Conservation (phyloP, 2,113 vertebrate genomes). For the Stomatorhinus ivindoensis region DNA sequence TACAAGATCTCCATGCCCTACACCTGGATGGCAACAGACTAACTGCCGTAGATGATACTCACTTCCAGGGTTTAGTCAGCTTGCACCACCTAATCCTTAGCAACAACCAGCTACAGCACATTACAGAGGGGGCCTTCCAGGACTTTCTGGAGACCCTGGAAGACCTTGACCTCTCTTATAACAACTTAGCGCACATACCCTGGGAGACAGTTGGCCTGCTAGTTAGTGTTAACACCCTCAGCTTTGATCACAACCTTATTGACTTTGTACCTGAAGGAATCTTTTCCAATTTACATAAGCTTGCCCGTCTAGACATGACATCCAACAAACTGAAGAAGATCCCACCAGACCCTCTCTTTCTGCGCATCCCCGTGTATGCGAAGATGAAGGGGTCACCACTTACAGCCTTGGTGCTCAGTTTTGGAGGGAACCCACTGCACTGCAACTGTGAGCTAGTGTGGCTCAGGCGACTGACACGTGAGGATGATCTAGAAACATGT, state of each 20-base stretch:
- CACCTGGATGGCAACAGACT: slow-evolving; percentile 72
- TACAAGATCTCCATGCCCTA: slow-evolving; percentile 67
- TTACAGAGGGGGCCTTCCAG: slow-evolving; percentile 65
- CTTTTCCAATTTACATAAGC: slow-evolving; percentile 71
- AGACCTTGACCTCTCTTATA: slow-evolving; percentile 71
- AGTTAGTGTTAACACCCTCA: slow-evolving; percentile 67
- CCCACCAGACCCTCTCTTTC: slow-evolving; percentile 68
- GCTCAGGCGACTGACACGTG: slow-evolving; percentile 64
- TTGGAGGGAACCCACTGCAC: slow-evolving; percentile 70
- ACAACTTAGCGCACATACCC: slow-evolving; percentile 66
- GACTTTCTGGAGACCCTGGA: slow-evolving; percentile 72
- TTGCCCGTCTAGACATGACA: slow-evolving; percentile 73
- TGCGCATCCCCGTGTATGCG: slow-evolving; percentile 66
- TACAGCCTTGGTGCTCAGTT: slow-evolving; percentile 62
- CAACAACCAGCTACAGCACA: slow-evolving; percentile 72
- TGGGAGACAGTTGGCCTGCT: slow-evolving; percentile 66
- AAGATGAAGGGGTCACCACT: slow-evolving; percentile 69
- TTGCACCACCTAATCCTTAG: slow-evolving; percentile 69
- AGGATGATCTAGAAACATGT: slow-evolving; percentile 72
- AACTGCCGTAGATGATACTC: slow-evolving; percentile 61
- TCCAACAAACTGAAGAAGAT: slow-evolving; percentile 78
- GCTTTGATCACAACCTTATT: slow-evolving; percentile 72
- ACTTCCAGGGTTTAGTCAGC: slow-evolving; percentile 69
- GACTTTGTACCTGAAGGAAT: slow-evolving; percentile 70
- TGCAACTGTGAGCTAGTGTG: slow-evolving; percentile 76